Conservation (phyloP, 2,888 invertebrate genomes). For the Invenusta paracnida region DNA sequence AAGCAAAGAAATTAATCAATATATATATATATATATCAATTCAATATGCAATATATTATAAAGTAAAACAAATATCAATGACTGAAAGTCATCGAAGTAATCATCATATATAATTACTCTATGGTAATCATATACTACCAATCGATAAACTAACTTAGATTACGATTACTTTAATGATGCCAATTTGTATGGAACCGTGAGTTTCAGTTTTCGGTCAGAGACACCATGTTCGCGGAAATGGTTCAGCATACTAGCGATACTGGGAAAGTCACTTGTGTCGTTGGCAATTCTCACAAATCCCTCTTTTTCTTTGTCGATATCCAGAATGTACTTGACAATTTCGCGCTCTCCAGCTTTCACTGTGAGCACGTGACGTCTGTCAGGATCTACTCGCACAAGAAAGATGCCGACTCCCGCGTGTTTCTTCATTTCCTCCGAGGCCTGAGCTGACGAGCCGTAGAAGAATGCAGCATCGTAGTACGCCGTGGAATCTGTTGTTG, state of each 20-base stretch:
- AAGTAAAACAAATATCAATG: too few species aligned
- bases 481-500: too few species aligned
- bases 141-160: too few species aligned
- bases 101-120: too few species aligned
- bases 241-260: not conserved
- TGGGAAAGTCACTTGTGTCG: not conserved
- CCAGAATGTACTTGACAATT: not conserved
- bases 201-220: not conserved
- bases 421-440: not conserved
- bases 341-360: not conserved
- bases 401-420: not conserved
- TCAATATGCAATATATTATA: too few species aligned
- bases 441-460: not conserved
- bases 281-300: not conserved
- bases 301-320: not conserved
- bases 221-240: not conserved
- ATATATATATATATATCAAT: too few species aligned
- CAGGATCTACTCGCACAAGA: not conserved
- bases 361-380: not conserved
- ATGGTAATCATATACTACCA: too few species aligned
- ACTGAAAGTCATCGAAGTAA: too few species aligned
- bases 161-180: too few species aligned
- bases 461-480: not conserved
- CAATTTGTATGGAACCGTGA: not conserved
- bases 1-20: too few species aligned